Evolutionary conservation across 2,797 vertebrate species (phyloP), one percentile per base, ranked within the genome.

Genomic region (Enteromius argenteus): DNA sequence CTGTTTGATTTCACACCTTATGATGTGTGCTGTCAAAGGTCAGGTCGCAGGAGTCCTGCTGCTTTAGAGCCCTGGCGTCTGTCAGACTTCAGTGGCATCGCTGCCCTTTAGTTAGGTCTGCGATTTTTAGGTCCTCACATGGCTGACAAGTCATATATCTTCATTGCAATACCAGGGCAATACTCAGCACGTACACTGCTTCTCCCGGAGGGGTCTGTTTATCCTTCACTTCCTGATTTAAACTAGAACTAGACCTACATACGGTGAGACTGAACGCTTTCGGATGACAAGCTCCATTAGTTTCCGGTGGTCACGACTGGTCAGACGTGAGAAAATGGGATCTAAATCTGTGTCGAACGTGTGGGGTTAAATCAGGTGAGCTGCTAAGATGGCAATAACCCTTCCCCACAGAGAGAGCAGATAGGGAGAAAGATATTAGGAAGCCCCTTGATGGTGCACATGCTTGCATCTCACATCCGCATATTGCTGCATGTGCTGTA

Each of bases 401-500:
- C 62, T 79, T 27, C 15, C 17, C 7, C 60, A 58, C 21, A 3
- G 30, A 23, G 14, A 35, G 23, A 64, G 21, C 60, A 56, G 27
- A 49, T 62, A 72, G 72, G n/a, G 51, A 81, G 67, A 19, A 17
- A 71, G 68, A 82, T 82, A 73, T 79, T 66, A 84, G 74, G 42
- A 80, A 75, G 80, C 10, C 27, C 64, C 23, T 32, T 83, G n/a
- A 58, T 10, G 62, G n/a, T 37, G 23, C 37, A 35, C 23, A 53
- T 23, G 21, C 44, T 66, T 13, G n/a, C 19, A 6, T 5, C 84
- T 62, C 35, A 79, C 79, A 87, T 84, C 27, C 74, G 56, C 84
- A 86, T 89, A 85, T 88, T 66, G 79, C 14, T 49, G 89, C 82
- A 72, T 86, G 87, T 76, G 88, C 66, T 60, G 15, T 68, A 80